Evolutionary conservation across 2,797 vertebrate species (phyloP), one percentile per base, ranked within the genome.

Genomic region (Smutsia temminckii): DNA sequence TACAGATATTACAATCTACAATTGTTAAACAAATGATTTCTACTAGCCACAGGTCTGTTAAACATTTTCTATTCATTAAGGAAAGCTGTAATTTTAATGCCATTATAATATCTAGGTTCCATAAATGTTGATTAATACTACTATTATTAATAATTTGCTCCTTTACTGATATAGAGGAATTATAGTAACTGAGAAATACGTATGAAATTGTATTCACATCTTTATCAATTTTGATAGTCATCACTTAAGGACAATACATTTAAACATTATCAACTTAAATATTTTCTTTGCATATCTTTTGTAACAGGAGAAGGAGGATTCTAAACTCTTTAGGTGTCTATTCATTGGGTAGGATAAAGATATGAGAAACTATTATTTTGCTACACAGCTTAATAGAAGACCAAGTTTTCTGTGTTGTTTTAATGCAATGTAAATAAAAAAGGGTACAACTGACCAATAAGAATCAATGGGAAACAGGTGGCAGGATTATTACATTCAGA

Each of bases 141-240:
- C 18, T 29, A 78, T 66, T 21, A 87, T 74, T 91, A 93, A 64
- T 86, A 89, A 95, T 63, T 83, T 8, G 57, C 12, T 78, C 34
- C 16, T 89, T 95, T 84, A 57, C 59, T 81, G 25, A 77, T 51
- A 57, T 49, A 93, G 88, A 93, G 34, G 4, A 75, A 81, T 75
- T 34, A 66, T 2, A 93, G 23, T 87, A 72, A 66, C 23, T 80
- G 20, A 63, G 25, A 80, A 95, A 78, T 69, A 20, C 29, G 83
- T 57, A 68, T 27, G 85, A 89, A 94, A 93, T n/a, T 92, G 1
- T 87, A 83, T 51, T 86, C 32, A 85, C 7, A 81, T 78, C 23
- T 79, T 69, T 94, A 77, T 77, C 40, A 66, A 69, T 74, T 93
- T 95, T 89, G 90, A 95, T 21, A 89, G 17, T 78, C 23, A 85